These are phyloP conservation scores for Harmothoe impar DNA, from an alignment of 2,888 invertebrate genomes.

Conservation along the genomic window DNA sequence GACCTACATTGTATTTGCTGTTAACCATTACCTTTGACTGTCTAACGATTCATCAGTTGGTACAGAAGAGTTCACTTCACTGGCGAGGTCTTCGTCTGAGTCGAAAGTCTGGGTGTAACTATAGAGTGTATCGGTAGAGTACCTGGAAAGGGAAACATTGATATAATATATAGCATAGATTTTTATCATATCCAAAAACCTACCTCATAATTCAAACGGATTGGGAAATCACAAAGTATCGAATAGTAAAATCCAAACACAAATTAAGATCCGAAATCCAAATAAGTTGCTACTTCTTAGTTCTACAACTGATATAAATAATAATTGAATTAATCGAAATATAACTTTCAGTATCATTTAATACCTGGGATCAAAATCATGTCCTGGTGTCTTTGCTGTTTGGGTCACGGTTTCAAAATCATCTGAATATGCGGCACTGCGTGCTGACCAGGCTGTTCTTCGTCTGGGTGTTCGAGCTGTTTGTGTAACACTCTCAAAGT, in stretches of 20 bases:
- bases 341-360: too few relatives aligned
- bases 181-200: too few relatives aligned
- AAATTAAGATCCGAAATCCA: too few relatives aligned
- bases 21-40: not conserved
- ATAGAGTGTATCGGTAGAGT: slow-evolving; percentile 20
- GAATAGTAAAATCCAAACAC: too few relatives aligned
- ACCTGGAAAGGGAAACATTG: not conserved
- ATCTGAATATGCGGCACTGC: not conserved
- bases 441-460: slow-evolving; percentile 12
- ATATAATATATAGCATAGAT: too few relatives aligned
- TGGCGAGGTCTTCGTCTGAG: not conserved
- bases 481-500: slow-evolving; percentile 9
- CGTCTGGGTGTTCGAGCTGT: not conserved
- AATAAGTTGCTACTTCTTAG: too few relatives aligned
- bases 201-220: too few relatives aligned
- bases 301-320: too few relatives aligned
- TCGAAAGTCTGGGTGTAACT: slow-evolving; percentile 42
- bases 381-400: not conserved
- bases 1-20: too few relatives aligned
- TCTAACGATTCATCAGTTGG: not conserved
- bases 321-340: too few relatives aligned
- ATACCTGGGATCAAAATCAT: not conserved
- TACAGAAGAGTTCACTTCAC: not conserved
- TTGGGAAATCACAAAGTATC: too few relatives aligned
- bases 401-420: not conserved